Base-by-base conservation (phyloP, 2,888 invertebrate species). In the Pristionchus fissidentatus region DNA sequence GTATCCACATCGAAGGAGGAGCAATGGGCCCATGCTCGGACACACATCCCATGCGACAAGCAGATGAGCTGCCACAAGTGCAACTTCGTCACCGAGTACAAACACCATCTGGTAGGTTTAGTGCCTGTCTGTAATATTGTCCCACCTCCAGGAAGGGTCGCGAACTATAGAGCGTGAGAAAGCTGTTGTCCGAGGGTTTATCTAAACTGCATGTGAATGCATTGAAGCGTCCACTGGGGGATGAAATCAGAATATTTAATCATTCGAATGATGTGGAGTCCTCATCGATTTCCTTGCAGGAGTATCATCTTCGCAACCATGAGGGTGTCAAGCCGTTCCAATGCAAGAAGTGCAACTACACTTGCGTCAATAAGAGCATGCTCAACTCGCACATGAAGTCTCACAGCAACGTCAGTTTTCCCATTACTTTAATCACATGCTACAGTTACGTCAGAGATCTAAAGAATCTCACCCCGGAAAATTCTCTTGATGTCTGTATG, bases 321-420 rank as follows among this genome's bases (percentile, higher is more conserved):
- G 95, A 95, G 90, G 97, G 97, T 57, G 95, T 96, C 0, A 99
- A 99, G 92, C 98, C 98, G 26, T 92, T 92, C 88, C 89, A 89
- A 80, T 92, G 92, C 86, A 86, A 86, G 84, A 92, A 91, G 85
- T 92, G 92, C 85, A 83, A 87, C 26, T 91, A 91, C 86, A 85
- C 89, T 7, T 98, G 97, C 92, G 97, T 97, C n/a, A 98, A 97
- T 94, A 97, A 97, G 93, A 98, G 98, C 0, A 99, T 99, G 99
- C 94, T 99, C 83, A 98, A 97, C 93, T 97, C 97, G 0, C 99
- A 99, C 93, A 95, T 97, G 92, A 99, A 99, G 92, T 97, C 97
- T 0, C 99, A 99, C 93, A 94, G 94, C 13, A 94, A 94, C 86
- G 92, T 93, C 13, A 66, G 82, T 60, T 3, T 1, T 32, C 8